These are phyloP conservation scores for Priocnemis perturbator DNA, from an alignment of 2,888 invertebrate species.

Conservation along the genomic window DNA sequence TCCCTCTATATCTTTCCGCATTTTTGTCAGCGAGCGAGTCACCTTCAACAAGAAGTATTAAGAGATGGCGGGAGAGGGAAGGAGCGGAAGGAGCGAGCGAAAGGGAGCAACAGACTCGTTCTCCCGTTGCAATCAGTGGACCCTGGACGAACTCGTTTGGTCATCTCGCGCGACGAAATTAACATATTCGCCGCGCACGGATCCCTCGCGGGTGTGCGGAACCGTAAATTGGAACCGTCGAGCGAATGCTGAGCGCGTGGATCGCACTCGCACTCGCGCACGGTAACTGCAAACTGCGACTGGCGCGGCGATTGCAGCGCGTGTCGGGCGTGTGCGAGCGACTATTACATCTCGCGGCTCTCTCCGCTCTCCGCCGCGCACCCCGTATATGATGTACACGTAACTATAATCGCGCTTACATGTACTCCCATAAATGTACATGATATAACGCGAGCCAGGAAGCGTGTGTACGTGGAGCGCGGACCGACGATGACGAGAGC, in stretches of 20 bases:
- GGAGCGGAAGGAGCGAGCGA: neutral
- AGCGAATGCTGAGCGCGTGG: constrained; percentile 6
- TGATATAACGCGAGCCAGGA: constrained; percentile 21
- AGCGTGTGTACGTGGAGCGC: neutral
- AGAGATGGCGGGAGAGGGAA: too few species aligned
- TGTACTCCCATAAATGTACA: constrained; percentile 9
- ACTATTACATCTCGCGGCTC: too few species aligned
- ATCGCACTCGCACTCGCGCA: too few species aligned
- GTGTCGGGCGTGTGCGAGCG: too few species aligned
- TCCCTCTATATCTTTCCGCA: too few species aligned
- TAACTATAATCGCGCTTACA: constrained; percentile 32
- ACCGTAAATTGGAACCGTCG: constrained; percentile 53
- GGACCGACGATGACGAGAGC: neutral
- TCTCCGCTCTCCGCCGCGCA: too few species aligned
- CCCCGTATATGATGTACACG: constrained; percentile 17
- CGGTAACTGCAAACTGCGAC: too few species aligned
- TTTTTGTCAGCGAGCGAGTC: too few species aligned
- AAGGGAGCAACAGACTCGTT: constrained; percentile 30
- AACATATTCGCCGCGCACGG: constrained; percentile 59
- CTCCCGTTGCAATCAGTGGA: constrained; percentile 54
- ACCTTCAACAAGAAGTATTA: too few species aligned
- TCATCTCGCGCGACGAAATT: constrained; percentile 59
- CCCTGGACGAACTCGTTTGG: constrained; percentile 57
- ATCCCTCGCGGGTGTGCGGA: constrained; percentile 47
- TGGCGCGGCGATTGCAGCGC: too few species aligned